Evolutionary conservation across 1,140 invertebrate genomes (phyloP).

Genomic region (Helicorthomorpha holstii): DNA sequence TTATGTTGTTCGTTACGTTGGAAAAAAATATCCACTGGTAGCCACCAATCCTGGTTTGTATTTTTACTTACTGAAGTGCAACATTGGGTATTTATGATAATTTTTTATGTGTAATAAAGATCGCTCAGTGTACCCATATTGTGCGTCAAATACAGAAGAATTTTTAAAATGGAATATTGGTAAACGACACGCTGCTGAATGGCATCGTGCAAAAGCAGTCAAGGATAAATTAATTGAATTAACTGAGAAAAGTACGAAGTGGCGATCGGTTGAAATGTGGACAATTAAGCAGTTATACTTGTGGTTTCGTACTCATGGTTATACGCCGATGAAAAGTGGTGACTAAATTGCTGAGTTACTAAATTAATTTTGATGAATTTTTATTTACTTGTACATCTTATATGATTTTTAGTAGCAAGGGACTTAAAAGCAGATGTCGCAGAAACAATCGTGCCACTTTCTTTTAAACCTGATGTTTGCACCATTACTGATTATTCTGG

Average conservation of each 20-base stretch:
- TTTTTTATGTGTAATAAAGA: not conserved
- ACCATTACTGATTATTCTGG: too few species aligned
- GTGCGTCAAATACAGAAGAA: not conserved
- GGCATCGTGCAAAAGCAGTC: not conserved
- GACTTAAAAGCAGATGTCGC: too few species aligned
- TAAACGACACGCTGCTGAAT: not conserved
- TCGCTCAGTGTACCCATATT: not conserved
- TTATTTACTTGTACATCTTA: too few species aligned
- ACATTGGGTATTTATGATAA: not conserved
- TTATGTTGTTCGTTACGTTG: not conserved
- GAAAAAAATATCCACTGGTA: not conserved
- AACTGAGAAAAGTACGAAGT: not conserved
- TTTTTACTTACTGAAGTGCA: not conserved
- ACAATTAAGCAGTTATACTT: not conserved
- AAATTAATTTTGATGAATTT: too few species aligned
- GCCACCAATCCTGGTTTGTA: not conserved
- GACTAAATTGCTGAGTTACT: too few species aligned
- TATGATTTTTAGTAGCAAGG: too few species aligned
- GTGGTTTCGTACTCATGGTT: not conserved
- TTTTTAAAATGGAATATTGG: conserved; percentile 2
- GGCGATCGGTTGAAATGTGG: not conserved
- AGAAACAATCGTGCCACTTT: too few species aligned
- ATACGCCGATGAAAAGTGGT: not conserved
- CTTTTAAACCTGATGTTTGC: too few species aligned
- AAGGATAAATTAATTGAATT: not conserved